Evolutionary conservation across 2,113 vertebrate genomes (phyloP).

Genomic region (Uropsilus gracilis): DNA sequence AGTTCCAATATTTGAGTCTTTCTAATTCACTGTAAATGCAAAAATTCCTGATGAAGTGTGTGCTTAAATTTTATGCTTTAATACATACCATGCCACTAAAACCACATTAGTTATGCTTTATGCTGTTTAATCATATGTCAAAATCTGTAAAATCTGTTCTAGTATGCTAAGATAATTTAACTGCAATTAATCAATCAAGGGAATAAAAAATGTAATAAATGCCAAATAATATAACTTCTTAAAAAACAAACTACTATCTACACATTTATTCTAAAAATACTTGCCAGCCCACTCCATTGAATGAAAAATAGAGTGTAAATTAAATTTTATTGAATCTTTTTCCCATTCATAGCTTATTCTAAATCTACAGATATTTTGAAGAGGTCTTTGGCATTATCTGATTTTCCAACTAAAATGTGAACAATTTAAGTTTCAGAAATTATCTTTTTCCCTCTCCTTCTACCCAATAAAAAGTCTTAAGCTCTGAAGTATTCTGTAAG

Average conservation of each 20-base stretch:
- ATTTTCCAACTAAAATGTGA: slow-evolving; percentile 27
- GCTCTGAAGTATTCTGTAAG: not conserved
- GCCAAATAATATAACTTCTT: slow-evolving; percentile 61
- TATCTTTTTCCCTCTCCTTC: not conserved
- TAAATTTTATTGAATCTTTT: slow-evolving; percentile 14
- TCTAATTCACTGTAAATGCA: slow-evolving; percentile 65
- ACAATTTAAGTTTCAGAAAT: not conserved
- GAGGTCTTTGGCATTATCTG: not conserved
- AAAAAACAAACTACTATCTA: slow-evolving; percentile 59
- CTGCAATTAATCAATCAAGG: slow-evolving; percentile 77
- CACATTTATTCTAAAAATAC: slow-evolving; percentile 58
- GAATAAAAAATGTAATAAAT: slow-evolving; percentile 78
- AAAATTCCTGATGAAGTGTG: slow-evolving; percentile 68
- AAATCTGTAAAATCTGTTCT: slow-evolving; percentile 78
- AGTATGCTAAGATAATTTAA: slow-evolving; percentile 76
- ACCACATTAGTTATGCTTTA: slow-evolving; percentile 73
- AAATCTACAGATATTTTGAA: slow-evolving; percentile 32
- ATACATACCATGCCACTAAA: slow-evolving; percentile 72
- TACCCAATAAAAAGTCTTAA: not conserved
- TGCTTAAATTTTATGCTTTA: slow-evolving; percentile 73
- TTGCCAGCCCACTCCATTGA: slow-evolving; percentile 4
- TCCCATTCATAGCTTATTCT: not conserved
- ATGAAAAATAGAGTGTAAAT: slow-evolving; percentile 37
- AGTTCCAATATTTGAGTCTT: slow-evolving; percentile 54
- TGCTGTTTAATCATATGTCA: slow-evolving; percentile 76